These are phyloP conservation scores for Apantesis nais DNA, from an alignment of 2,888 invertebrate species.

Conservation along the genomic window DNA sequence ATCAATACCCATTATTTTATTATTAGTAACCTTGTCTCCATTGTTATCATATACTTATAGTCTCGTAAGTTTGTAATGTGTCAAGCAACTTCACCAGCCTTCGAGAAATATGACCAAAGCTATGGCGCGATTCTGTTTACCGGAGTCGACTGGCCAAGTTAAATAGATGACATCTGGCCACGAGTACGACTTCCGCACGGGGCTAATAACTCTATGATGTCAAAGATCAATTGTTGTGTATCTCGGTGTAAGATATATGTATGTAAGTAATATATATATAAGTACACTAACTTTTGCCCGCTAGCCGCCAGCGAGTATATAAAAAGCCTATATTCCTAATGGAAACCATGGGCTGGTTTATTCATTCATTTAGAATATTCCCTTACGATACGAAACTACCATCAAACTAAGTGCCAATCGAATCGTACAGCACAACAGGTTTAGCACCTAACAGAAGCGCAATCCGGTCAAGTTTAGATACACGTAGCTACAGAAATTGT, in stretches of 20 bases:
- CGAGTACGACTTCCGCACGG: not conserved
- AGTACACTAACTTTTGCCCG: too few relatives aligned
- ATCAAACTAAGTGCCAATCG: not conserved
- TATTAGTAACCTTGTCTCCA: not conserved
- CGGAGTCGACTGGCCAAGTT: too few relatives aligned
- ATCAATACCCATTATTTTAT: not conserved
- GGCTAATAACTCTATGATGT: not conserved
- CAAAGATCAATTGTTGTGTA: too few relatives aligned
- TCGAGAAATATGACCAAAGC: not conserved
- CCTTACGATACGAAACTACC: not conserved
- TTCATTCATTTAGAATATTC: not conserved
- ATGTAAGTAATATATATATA: too few relatives aligned
- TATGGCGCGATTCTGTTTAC: too few relatives aligned
- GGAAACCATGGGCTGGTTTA: too few relatives aligned
- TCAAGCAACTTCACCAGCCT: not conserved
- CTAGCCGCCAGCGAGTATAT: too few relatives aligned
- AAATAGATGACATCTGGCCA: too few relatives aligned
- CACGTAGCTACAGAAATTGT: slow-evolving; percentile 23
- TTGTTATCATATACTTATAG: not conserved
- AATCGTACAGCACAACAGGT: not conserved
- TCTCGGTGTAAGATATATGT: too few relatives aligned
- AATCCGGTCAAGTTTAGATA: slow-evolving; percentile 23
- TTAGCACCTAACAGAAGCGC: slow-evolving; percentile 11
- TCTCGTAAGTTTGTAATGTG: not conserved
- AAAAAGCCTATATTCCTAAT: too few relatives aligned